Evolutionary conservation across 2,113 vertebrate genomes (phyloP), one percentile per base, ranked within the genome.

Genomic region (Gopherus flavomarginatus): DNA sequence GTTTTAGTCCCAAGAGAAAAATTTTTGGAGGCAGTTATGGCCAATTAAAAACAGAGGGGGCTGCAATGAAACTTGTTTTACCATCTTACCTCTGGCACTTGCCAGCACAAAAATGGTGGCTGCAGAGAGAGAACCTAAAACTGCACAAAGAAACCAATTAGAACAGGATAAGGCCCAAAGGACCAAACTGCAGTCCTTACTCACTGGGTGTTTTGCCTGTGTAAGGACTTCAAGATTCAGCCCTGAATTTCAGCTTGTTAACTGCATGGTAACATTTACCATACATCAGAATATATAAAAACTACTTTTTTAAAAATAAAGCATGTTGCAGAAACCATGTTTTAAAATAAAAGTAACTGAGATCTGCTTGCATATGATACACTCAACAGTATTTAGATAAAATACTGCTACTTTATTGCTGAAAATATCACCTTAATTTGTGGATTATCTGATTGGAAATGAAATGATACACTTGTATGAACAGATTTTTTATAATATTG

Each of bases 391-490:
- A 44, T 44, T 47, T 47, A 78, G 38, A 78, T 78, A 26, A 65
- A 10, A 5, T 21, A 86, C 38, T 27, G 93, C 83, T 47, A 42
- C 13, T 85, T 57, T 16, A 50, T 72, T 93, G 65, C 24, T 69
- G 31, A 78, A 90, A 96, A 31, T 10, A 78, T 78, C 44, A 95
- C 86, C 90, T 42, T 92, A 94, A 85, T 86, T 52, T 47, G 62
- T n/a, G 26, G 12, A 52, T 96, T 81, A 75, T 86, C 92, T 87
- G 52, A 86, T n/a, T 94, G 82, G 84, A 92, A 95, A 91, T 52
- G 42, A 77, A 95, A 87, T 65, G 75, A 77, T 90, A 93, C 0
- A 17, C 59, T 96, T 75, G 29, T 85, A 92, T 50, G 83, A 95
- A 93, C 42, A 83, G 65, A 80, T 81, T 69, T 86, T 93, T 86